Base-by-base conservation (phyloP, 2,888 invertebrate species). In the Leptinotarsa juncta region DNA sequence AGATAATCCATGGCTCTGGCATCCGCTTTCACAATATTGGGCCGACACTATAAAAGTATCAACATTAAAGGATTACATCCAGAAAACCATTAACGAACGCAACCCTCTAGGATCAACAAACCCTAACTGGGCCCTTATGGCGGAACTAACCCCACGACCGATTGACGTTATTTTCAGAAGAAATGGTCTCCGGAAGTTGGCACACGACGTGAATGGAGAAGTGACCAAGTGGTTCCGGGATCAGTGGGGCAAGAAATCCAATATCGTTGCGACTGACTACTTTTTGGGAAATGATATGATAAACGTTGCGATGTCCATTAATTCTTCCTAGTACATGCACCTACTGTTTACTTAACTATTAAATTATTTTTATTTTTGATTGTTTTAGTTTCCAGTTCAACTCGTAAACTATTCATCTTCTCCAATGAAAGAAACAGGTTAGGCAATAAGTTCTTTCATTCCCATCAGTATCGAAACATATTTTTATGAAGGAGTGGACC, bases 221-320 rank as follows among this genome's bases (percentile, higher is more conserved):
- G 90, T 95, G 0, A 93, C 93, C 0, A 88, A 89, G 49, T 93
- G 94, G 89, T 91, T 95, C 23, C 85, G 89, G 69, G 91, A 92
- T 7, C 90, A 90, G 57, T 94, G 94, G 94, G 89, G 92, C 65
- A 87, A 89, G 16, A 90, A 90, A 71, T 93, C 92, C 14, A 95
- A 94, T 85, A 92, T 94, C 42, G 90, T 95, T 3, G 92, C 94
- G 1, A 91, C 93, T 7, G 95, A 95, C 86, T 95, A 92, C 85
- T 93, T 94, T 83, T 89, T 93, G 76, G 92, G 91, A 20, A 94
- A 93, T 65, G 94, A 94, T 84, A 89, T 95, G 49, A 89, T 94
- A 65, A 93, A 94, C 83, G 86, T 92, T 60, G 92, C 93, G 1
- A 91, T 93, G 81, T 89, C 89, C 73, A 82, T 81, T 72, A 81